Conservation (phyloP, 2,113 vertebrate species). For the Nycticebus coucang region DNA sequence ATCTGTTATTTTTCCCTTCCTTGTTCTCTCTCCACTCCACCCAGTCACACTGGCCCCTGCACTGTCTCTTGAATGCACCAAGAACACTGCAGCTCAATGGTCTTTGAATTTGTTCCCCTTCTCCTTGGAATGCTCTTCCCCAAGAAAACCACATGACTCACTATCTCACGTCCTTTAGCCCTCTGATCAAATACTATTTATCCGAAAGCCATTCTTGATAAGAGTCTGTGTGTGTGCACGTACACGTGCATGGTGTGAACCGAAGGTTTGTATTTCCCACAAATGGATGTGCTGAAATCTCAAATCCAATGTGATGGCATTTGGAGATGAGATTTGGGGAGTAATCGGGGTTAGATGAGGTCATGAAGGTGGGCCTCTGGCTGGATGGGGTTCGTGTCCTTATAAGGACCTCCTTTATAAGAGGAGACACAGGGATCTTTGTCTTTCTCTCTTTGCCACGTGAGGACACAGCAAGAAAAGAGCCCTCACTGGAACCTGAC, state of each 20-base stretch:
- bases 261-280: background rate
- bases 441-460: background rate
- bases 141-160: rapidly evolving
- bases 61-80: background rate
- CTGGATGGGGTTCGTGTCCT: background rate
- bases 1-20: rapidly evolving
- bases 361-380: background rate
- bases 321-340: background rate
- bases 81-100: too few species aligned
- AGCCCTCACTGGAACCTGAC: background rate
- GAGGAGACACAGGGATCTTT: background rate
- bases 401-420: too few species aligned
- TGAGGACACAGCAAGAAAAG: background rate
- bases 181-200: background rate
- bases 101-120: background rate
- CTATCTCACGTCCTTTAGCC: background rate
- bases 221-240: rapidly evolving
- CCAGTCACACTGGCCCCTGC: background rate
- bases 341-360: background rate
- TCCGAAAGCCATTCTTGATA: background rate
- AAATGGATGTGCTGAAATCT: background rate
- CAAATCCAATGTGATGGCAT: background rate
- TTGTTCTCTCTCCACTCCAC: background rate
- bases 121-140: background rate
- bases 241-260: background rate